Percentiles rank a stretch among this genome's conserved stretches.
Conservation (phyloP, 2,797 vertebrate species). For the Anableps anableps region DNA sequence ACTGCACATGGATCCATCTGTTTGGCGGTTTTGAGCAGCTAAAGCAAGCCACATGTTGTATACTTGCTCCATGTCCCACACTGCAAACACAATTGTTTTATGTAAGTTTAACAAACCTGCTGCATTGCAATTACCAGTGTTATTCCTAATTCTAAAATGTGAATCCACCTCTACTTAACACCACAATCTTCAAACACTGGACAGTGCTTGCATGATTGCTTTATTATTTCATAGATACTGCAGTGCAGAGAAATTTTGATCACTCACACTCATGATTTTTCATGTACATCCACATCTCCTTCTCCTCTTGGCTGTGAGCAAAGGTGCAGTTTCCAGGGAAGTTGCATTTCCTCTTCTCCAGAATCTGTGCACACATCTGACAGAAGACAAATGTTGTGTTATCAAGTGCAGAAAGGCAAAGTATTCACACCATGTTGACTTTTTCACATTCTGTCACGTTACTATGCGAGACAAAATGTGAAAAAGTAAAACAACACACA, state of each 20-base stretch:
- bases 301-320: constrained; percentile 94
- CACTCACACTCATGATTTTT: constrained; percentile 92
- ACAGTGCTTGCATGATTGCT: background rate
- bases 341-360: constrained; percentile 89
- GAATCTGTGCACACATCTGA: constrained; percentile 90
- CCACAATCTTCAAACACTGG: background rate
- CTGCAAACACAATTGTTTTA: constrained; percentile 69
- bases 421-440: background rate
- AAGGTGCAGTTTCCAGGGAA: constrained; percentile 92
- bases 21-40: constrained; percentile 79
- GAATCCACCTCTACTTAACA: background rate
- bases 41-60: constrained; percentile 90
- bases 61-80: constrained; percentile 91
- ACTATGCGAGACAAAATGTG: no score
- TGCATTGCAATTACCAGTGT: background rate
- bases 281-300: constrained; percentile 97
- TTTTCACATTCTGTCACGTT: background rate
- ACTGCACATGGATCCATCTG: constrained; percentile 74
- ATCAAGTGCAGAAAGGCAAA: background rate
- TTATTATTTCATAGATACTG: background rate
- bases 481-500: background rate
- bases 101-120: background rate
- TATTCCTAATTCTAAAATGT: background rate
- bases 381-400: background rate
- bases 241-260: background rate